Evolutionary conservation across 2,113 vertebrate genomes (phyloP).

Genomic region (Fregetta grallaria): DNA sequence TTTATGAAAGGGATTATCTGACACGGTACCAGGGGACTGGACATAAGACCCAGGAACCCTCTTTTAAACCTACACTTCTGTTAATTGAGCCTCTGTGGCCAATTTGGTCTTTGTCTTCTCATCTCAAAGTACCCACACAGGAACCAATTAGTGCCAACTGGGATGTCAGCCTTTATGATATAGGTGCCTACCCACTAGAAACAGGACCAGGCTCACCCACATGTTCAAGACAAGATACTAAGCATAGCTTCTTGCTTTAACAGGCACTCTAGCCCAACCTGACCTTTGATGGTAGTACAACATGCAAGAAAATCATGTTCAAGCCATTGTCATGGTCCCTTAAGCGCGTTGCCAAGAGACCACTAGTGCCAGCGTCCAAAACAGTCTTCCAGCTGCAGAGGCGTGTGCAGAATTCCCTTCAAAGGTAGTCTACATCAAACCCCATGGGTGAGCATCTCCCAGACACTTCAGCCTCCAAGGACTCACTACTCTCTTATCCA

Average conservation of each 20-base stretch:
- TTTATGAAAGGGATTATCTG: slow-evolving; percentile 63
- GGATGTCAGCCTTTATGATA: background rate
- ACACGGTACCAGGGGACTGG: slow-evolving; percentile 41
- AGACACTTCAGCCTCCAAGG: background rate
- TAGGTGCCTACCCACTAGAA: background rate
- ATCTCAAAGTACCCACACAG: background rate
- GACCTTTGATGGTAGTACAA: background rate
- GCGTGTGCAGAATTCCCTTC: background rate
- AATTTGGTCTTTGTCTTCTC: background rate
- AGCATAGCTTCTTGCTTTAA: background rate
- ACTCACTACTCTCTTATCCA: background rate
- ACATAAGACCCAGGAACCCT: background rate
- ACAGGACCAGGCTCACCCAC: background rate
- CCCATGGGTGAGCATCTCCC: background rate
- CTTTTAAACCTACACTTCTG: background rate
- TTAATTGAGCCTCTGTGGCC: background rate
- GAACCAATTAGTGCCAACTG: background rate
- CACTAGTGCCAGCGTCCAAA: background rate
- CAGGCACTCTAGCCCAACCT: background rate
- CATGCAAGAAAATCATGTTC: background rate
- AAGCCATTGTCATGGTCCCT: background rate
- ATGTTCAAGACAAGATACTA: background rate
- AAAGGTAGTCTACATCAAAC: background rate
- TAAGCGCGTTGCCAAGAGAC: background rate
- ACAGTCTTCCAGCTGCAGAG: background rate